A percentile compares a stretch with the other conserved stretches of the same genome.
Conservation (phyloP, 2,113 vertebrate species). For the Condylura cristata region DNA sequence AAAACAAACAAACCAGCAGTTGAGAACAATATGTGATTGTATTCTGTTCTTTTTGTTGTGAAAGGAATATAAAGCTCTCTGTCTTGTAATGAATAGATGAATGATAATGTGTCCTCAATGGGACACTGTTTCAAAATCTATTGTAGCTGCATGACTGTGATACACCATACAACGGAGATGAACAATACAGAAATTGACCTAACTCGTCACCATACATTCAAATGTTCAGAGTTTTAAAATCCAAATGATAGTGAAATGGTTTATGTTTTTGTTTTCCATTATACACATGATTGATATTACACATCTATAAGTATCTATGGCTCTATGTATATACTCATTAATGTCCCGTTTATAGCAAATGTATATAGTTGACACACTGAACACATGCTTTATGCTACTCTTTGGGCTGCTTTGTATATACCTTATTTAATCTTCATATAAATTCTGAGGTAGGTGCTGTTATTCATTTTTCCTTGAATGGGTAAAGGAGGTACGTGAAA, state of each 20-base stretch:
- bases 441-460: background rate
- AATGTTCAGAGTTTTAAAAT: background rate
- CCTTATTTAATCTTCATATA: background rate
- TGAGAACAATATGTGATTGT: slow-evolving; percentile 48
- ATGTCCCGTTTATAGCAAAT: background rate
- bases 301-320: background rate
- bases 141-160: slow-evolving; percentile 16
- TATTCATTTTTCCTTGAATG: background rate
- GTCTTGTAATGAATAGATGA: slow-evolving; percentile 61
- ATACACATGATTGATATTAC: background rate
- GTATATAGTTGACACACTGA: background rate
- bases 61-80: slow-evolving; percentile 52
- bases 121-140: slow-evolving; percentile 53
- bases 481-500: background rate
- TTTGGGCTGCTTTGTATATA: background rate
- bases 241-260: background rate
- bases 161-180: background rate
- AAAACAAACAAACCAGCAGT: background rate
- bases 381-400: background rate
- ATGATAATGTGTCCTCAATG: slow-evolving; percentile 34
- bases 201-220: background rate
- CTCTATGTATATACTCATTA: background rate
- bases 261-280: background rate
- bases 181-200: background rate
- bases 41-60: background rate